phyloP scores from a whole-genome alignment of 2,888 invertebrate species.

The Adelognathus sp. region DNA sequence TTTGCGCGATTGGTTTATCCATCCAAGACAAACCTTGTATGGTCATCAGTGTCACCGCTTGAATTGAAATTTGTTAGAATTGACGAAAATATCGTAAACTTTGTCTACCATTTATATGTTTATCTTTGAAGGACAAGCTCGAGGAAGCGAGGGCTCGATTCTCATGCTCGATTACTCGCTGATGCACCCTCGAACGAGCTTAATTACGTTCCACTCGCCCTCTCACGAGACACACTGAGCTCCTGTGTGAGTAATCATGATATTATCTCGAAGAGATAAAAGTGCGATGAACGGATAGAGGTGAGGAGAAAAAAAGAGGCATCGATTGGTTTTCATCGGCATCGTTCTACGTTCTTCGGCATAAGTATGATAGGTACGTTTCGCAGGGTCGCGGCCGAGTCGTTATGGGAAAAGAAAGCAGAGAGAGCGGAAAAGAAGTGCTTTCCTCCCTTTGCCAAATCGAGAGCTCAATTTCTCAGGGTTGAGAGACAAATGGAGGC shows the following conservation, averaged over 20 bases:
- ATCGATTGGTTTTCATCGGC: slow-evolving; percentile 1
- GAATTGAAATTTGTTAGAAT: no score
- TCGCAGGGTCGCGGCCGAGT: background rate
- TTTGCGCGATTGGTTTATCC: background rate
- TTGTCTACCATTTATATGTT: no score
- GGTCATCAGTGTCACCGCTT: no score
- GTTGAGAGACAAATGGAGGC: slow-evolving; percentile 57
- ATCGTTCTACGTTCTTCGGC: background rate
- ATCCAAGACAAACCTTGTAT: background rate
- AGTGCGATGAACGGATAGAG: background rate
- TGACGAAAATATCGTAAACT: no score
- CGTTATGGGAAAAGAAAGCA: background rate
- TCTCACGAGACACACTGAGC: background rate
- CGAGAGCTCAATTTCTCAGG: slow-evolving; percentile 56
- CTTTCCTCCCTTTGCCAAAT: background rate
- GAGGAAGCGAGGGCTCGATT: slow-evolving; percentile 21
- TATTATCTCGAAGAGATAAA: background rate
- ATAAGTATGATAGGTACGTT: background rate
- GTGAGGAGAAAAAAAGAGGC: background rate
- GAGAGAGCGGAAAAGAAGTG: background rate
- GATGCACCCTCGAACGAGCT: background rate
- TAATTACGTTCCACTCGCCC: background rate
- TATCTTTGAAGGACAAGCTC: no score
- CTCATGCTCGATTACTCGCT: slow-evolving; percentile 33
- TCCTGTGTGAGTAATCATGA: background rate